Base-by-base conservation (phyloP, 2,888 invertebrate genomes). In the Apotomis capreana region DNA sequence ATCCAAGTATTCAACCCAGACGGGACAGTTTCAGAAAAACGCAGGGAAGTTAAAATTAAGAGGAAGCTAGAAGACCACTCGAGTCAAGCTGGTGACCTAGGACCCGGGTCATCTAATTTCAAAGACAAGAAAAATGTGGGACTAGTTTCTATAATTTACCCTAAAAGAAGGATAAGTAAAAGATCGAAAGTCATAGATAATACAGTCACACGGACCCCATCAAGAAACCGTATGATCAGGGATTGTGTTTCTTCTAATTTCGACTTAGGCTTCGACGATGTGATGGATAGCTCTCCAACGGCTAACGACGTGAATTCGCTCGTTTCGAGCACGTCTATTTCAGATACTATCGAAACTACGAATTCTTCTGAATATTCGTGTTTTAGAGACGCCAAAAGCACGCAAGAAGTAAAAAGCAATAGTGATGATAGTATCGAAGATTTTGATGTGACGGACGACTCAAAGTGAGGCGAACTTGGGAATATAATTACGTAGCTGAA, bases 31-130 rank as follows among this genome's bases (percentile, higher is more conserved):
- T 57, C 57, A 6, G 67, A 58, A 10, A 67, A 67, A 37, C 58
- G 67, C 10, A 58, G 67, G 36, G n/a, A 10, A n/a, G 36, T 67
- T 49, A 67, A 44, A n/a, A 67, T 67, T 5, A 58, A 44, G n/a
- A 64, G 54, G 37, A 54, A 54, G 10, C 10, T 12, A 40, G 61
- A 5, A 8, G 49, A 8, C 49, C 9, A 0, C 10, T 8, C 49
- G 10, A 10, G 9, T 49, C 49, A 49, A 49, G 9, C 3, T 10
- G 49, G 3, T 9, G 10, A 10, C 10, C 49, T 3, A 49, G 10
- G 9, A 49, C 49, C 49, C 49, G 10, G 4, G 8, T 15, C 40
- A 10, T 54, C 44, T 6, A 15, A 9, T 63, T 52, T 10, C 10
- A 64, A 55, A 55, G 54, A 64, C 15, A 64, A 54, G 10, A 55